Evolutionary conservation across 2,113 vertebrate species (phyloP), one percentile per base, ranked within the genome.

Genomic region (Corythaixoides concolor): DNA sequence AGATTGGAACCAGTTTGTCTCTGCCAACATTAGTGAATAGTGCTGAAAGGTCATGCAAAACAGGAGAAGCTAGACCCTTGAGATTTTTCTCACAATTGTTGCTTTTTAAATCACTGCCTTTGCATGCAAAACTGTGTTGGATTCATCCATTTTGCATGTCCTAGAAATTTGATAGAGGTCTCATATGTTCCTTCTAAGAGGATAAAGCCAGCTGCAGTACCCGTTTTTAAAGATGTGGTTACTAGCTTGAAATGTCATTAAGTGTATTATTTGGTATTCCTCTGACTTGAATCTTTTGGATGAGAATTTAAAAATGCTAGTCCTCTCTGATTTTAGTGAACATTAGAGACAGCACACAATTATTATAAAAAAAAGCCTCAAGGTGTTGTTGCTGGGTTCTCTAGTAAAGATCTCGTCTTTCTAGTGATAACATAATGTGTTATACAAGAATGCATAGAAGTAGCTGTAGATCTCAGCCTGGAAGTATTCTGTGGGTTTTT

Each of bases 61-160:
- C 30, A 76, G 62, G 53, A 58, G 64, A 78, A 85, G 35, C 35
- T 77, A 75, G 56, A 78, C 66, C 63, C 41, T 69, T 91, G 47
- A 70, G 72, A 49, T 94, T 90, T 88, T 90, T 43, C 88, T 97
- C 56, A 80, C 64, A 92, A n/a, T 12, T 60, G 37, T 56, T 90
- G 20, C 41, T 86, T 86, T 94, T 88, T 64, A 92, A 84, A 74
- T 80, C 83, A 12, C 68, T 72, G 82, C 27, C 8, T 96, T 87
- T 88, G 30, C 35, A 8, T 77, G 56, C 19, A 67, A 6, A 47
- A 14, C 5, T 88, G 92, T 78, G 41, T 63, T 67, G 52, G 11
- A 37, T 78, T 90, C 37, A 84, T 81, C 49, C 56, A 52, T 90
- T 94, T 74, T 88, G 19, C 68, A 37, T 60, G 52, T 69, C 33